Base-by-base conservation (phyloP, 2,113 vertebrate species). In the Eudyptes chrysolophus region DNA sequence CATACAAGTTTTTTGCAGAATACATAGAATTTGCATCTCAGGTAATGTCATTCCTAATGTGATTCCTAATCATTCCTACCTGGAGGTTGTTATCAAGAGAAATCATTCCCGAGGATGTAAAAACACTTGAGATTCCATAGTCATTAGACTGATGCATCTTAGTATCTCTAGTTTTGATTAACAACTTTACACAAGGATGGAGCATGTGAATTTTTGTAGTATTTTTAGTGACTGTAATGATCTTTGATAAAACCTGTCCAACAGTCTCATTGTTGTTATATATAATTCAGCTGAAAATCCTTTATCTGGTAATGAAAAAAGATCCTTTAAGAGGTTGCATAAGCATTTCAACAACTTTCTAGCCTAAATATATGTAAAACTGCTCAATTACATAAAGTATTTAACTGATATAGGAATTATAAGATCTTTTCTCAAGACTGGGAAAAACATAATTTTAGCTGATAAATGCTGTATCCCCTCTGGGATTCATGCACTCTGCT, bases 231-330 rank as follows among this genome's bases (percentile, higher is more conserved):
- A 69, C 66, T 89, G 22, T 76, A 88, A 89, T 58, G 62, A 83
- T 95, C 78, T 92, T 92, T 87, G 62, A 64, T 92, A 97, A 95
- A 97, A 91, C 62, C 36, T 95, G 54, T 84, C 58, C 84, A 79
- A 72, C 65, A 84, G 46, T 92, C 52, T 29, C 64, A 94, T 66
- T 16, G 18, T 69, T 88, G 24, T 85, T 96, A 71, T 65, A 49
- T 74, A 77, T 80, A 87, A 95, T 93, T 72, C 89, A 88, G 38
- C 66, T 86, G 78, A 96, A 93, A 85, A 84, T 68, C 42, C 44
- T 84, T 90, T 95, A 49, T 77, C 70, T 92, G 5, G 2, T 27
- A 80, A 32, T 38, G 60, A 81, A 65, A 81, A 84, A 89, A 64
- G 26, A 75, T 48, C 25, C 46, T 87, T 79, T 77, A 80, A 85